Conservation (phyloP, 1,140 invertebrate genomes). For the Pseudomyrmex pallidus region DNA sequence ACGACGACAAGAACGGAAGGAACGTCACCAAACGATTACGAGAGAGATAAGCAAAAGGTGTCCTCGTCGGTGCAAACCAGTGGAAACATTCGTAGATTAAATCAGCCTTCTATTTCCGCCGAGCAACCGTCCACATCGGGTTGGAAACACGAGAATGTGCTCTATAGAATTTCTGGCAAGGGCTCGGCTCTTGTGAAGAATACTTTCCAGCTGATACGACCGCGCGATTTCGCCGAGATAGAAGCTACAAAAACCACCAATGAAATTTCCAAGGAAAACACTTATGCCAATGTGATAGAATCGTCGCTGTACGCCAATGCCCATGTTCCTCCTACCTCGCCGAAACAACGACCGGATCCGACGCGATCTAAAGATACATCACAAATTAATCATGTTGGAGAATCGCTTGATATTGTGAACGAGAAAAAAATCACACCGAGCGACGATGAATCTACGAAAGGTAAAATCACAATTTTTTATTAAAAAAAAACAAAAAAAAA, state of each 20-base stretch:
- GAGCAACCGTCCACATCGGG: slow-evolving; percentile 62
- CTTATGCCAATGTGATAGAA: slow-evolving; percentile 83
- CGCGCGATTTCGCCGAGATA: slow-evolving; percentile 85
- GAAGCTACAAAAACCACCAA: slow-evolving; percentile 82
- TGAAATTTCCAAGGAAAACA: slow-evolving; percentile 71
- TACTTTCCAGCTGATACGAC: slow-evolving; percentile 84
- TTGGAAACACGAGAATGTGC: slow-evolving; percentile 73
- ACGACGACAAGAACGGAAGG: slow-evolving; percentile 46
- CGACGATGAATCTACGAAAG: slow-evolving; percentile 53
- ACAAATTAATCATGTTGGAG: slow-evolving; percentile 19
- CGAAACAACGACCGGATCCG: slow-evolving; percentile 35
- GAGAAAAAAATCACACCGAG: slow-evolving; percentile 24
- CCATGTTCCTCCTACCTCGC: slow-evolving; percentile 44
- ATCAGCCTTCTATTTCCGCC: slow-evolving; percentile 59
- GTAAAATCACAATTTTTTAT: slow-evolving; percentile 43
- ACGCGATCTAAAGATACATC: neutral
- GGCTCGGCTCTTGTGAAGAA: slow-evolving; percentile 71
- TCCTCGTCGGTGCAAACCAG: slow-evolving; percentile 85
- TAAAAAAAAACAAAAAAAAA: neutral
- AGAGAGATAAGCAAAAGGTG: slow-evolving; percentile 82
- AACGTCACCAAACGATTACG: slow-evolving; percentile 61
- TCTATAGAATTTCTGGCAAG: slow-evolving; percentile 76
- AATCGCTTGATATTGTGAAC: neutral
- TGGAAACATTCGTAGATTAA: slow-evolving; percentile 82
- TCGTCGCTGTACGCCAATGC: slow-evolving; percentile 77